These are phyloP conservation scores for Nematostella vectensis DNA, from an alignment of 92 coral and sea anemone genomes.

Conservation along the genomic window DNA sequence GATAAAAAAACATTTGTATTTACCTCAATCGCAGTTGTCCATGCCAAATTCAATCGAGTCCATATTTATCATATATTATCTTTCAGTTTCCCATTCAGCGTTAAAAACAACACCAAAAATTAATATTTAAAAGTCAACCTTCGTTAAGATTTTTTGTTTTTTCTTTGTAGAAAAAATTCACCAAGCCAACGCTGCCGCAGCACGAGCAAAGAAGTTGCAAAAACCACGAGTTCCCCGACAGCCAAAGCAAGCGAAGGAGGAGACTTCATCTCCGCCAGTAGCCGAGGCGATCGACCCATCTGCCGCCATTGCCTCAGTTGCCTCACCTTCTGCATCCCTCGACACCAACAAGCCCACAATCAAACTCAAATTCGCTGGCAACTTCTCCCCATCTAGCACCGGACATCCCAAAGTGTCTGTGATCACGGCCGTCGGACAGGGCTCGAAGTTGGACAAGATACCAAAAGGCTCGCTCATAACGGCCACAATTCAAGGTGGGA, in stretches of 20 bases:
- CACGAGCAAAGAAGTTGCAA: slow-evolving; percentile 92
- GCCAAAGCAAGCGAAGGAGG: slow-evolving; percentile 24
- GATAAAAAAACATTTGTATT: too few species aligned
- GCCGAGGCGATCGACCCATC: slow-evolving; percentile 26
- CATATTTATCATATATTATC: too few species aligned
- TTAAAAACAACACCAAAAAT: too few species aligned
- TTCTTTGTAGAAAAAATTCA: slow-evolving; percentile 76
- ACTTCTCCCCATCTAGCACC: slow-evolving; percentile 8
- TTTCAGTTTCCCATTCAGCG: too few species aligned
- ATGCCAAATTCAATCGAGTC: too few species aligned
- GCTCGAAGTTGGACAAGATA: not conserved
- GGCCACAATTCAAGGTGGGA: slow-evolving; percentile 1
- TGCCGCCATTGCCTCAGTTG: slow-evolving; percentile 25
- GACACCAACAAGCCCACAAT: slow-evolving; percentile 25
- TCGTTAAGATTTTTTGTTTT: too few species aligned
- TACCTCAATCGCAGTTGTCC: too few species aligned
- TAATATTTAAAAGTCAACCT: too few species aligned
- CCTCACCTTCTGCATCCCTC: not conserved
- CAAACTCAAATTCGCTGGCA: slow-evolving; percentile 25
- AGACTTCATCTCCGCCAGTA: slow-evolving; percentile 1
- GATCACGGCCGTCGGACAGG: slow-evolving; percentile 33
- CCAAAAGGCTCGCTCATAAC: not conserved
- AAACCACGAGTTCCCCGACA: slow-evolving; percentile 82
- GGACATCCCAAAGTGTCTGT: slow-evolving; percentile 50
- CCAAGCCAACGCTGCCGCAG: slow-evolving; percentile 98